Evolutionary conservation across 1,140 invertebrate genomes (phyloP).

Genomic region (Pogonomyrmex californicus): DNA sequence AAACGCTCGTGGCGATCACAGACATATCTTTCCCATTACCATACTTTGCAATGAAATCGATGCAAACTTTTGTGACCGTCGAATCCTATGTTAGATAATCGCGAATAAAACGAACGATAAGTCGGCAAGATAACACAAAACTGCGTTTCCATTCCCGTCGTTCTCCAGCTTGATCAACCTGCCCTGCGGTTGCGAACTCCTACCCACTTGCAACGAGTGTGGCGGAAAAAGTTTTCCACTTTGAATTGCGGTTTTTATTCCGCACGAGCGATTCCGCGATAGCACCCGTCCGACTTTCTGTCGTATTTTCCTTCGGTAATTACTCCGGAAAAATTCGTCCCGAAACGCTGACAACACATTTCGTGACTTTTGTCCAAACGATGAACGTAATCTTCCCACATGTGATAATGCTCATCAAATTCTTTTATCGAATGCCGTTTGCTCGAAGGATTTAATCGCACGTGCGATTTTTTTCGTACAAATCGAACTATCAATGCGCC

Average conservation of each 20-base stretch:
- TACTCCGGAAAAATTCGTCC: conserved; percentile 55
- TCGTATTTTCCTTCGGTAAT: conserved; percentile 53
- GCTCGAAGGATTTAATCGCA: not conserved
- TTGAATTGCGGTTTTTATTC: conserved; percentile 68
- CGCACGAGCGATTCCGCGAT: conserved; percentile 55
- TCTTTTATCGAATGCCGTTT: conserved; percentile 17
- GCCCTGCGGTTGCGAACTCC: conserved; percentile 16
- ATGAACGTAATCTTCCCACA: conserved; percentile 2
- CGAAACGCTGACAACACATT: conserved; percentile 55
- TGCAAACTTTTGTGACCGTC: not conserved
- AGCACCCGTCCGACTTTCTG: conserved; percentile 23
- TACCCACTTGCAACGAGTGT: not conserved
- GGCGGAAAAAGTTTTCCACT: conserved; percentile 62
- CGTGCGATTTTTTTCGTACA: conserved; percentile 17
- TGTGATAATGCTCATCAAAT: conserved; percentile 40
- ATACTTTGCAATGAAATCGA: not conserved
- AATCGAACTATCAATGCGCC: conserved; percentile 10
- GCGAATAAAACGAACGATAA: conserved; percentile 56
- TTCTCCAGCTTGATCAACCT: conserved; percentile 32
- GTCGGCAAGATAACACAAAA: conserved; percentile 46
- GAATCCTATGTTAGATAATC: conserved; percentile 28
- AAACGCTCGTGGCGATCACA: not conserved
- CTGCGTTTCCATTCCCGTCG: not conserved
- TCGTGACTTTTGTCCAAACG: conserved; percentile 39
- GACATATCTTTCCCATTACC: not conserved